These are phyloP conservation scores for Phalacrocorax brasilianus DNA, from an alignment of 2,113 vertebrate species.

Conservation along the genomic window DNA sequence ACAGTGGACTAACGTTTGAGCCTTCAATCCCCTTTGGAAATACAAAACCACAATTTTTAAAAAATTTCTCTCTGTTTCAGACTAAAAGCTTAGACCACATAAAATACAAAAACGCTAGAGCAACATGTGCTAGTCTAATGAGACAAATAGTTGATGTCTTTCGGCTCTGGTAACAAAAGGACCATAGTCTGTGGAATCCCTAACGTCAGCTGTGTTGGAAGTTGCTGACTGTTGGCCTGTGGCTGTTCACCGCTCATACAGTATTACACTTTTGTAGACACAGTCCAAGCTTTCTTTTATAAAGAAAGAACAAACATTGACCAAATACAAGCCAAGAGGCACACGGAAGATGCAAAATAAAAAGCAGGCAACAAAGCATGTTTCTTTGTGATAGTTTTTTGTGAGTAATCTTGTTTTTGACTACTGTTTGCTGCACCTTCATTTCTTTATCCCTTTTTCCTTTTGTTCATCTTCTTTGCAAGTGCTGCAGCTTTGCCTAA, in stretches of 20 bases:
- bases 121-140: conserved; percentile 16
- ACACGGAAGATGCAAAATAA: neutral
- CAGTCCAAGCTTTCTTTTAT: neutral
- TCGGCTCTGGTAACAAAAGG: conserved; percentile 28
- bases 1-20: neutral
- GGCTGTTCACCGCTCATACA: neutral
- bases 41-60: neutral
- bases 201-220: neutral
- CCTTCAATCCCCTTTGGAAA: neutral
- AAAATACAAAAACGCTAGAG: neutral
- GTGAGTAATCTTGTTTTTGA: neutral
- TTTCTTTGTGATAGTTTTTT: neutral
- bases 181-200: conserved; percentile 1
- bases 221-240: conserved; percentile 29
- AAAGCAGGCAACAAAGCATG: neutral
- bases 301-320: neutral
- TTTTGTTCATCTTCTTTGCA: neutral
- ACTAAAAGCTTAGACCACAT: neutral
- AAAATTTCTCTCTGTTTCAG: neutral
- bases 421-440: neutral
- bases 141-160: conserved; percentile 6
- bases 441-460: neutral
- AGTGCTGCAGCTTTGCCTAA: neutral
- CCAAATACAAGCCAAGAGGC: neutral
- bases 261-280: neutral